Evolutionary conservation across 2,888 invertebrate genomes (phyloP), one percentile per base, ranked within the genome.

Genomic region (Pelosia muscerda): DNA sequence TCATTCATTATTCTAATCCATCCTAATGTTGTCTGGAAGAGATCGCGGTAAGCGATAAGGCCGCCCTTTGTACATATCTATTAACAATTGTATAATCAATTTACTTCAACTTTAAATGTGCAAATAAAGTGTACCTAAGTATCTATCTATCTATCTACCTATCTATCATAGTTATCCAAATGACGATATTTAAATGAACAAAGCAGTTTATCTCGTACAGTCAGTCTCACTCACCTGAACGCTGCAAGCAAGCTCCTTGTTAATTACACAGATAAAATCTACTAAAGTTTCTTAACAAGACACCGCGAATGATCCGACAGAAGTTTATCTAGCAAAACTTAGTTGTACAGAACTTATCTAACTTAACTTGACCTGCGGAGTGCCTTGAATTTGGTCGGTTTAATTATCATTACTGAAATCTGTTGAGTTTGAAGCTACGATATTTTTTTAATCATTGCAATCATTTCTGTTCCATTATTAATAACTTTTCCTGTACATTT

Each of bases 221-320:
- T 59, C 62, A 69, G 31, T 70, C 34, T 57, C 49, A 68, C 59
- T 71, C 42, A 71, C 66, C 69, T 74, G 60, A 79, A 70, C 60
- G 61, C 68, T 68, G 68, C 66, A 61, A 61, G 61, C 63, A 31
- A 65, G 53, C 63, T 71, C 60, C 63, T 72, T 65, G 62, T 86
- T 86, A 82, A 78, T 84, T 82, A 83, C 72, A 74, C 69, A 74
- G 82, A 86, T 84, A 84, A 80, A 85, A 82, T 84, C 81, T 79
- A 77, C 66, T 63, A 77, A 81, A 86, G 77, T 86, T 84, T 74
- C 77, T 75, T 70, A 66, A 70, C 69, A 70, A 70, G 69, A 76
- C 80, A 78, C 77, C 74, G 77, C 72, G 77, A 83, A 76, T 81
- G 80, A 84, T 81, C 83, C 76, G 79, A 75, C 75, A 74, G 77